Evolutionary conservation across 2,888 invertebrate species (phyloP), one percentile per base, ranked within the genome.

Genomic region (Gasteruption jaculator): DNA sequence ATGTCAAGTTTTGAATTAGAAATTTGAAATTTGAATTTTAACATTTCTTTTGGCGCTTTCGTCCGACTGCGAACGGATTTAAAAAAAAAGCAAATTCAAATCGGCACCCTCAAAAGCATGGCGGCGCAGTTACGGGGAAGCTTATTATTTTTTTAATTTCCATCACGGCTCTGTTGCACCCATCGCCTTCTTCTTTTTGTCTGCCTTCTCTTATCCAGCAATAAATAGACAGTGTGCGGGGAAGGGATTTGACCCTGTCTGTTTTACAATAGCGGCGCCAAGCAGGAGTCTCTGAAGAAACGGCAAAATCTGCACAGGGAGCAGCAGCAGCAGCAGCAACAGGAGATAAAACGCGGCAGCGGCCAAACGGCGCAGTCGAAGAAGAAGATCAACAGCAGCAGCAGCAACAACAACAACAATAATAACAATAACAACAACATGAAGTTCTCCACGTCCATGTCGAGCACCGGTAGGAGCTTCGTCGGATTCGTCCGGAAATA

Each of bases 221-320:
- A 60, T 56, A 60, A 60, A 53, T 58, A 58, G 58, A 56, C 52
- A 56, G 54, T 53, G 53, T 54, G 49, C 52, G 56, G 53, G n/a
- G n/a, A n/a, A n/a, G n/a, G n/a, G n/a, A n/a, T n/a, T n/a, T n/a
- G n/a, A n/a, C n/a, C n/a, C n/a, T n/a, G n/a, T n/a, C n/a, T n/a
- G n/a, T n/a, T n/a, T 58, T 53, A 47, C 43, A 49, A 45, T 59
- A 68, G 69, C 53, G 70, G 68, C 53, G 68, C 70, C 60, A 70
- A 70, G 60, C 66, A 70, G 54, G 68, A 68, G 47, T 60, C 65
- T 7, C 43, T 68, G 52, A 64, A 61, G 51, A 66, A 68, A 49
- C 56, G 61, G 41, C 58, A 57, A 31, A 46, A 32, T 35, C 41
- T 47, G 34, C n/a, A n/a, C n/a, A 56, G 51, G 43, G 52, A 60